phyloP scores from a whole-genome alignment of 2,797 vertebrate genomes.

The Coracias cyanogaster region DNA sequence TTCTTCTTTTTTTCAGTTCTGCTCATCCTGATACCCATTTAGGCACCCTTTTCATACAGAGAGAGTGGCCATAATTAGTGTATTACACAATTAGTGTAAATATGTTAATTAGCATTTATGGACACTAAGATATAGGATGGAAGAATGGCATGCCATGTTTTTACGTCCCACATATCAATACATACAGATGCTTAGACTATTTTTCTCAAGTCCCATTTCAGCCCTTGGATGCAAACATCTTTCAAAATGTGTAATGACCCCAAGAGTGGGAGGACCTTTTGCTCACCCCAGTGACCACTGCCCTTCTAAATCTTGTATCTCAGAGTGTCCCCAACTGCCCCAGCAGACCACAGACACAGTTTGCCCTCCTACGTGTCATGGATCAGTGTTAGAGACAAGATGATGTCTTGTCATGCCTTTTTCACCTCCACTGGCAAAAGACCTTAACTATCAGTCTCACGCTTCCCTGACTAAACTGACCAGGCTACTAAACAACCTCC shows the following conservation, averaged over 20 bases:
- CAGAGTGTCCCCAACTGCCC: background rate
- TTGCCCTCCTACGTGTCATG: background rate
- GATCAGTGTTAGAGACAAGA: background rate
- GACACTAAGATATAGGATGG: background rate
- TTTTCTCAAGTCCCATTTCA: background rate
- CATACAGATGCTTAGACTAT: background rate
- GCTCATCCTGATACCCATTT: background rate
- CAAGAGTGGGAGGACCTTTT: background rate
- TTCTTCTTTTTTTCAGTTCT: background rate
- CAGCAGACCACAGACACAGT: background rate
- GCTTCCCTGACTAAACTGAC: background rate
- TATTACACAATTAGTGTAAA: background rate
- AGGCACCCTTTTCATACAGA: background rate
- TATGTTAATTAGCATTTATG: background rate
- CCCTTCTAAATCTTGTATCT: background rate
- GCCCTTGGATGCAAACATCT: background rate
- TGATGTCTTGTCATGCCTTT: background rate
- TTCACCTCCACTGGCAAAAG: background rate
- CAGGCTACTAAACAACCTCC: background rate
- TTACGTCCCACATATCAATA: background rate
- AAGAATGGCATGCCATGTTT: background rate
- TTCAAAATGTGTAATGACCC: background rate
- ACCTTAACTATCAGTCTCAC: background rate
- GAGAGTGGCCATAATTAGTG: background rate
- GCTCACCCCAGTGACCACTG: background rate